Conservation (phyloP, 2,888 invertebrate genomes). For the Harmothoe impar region DNA sequence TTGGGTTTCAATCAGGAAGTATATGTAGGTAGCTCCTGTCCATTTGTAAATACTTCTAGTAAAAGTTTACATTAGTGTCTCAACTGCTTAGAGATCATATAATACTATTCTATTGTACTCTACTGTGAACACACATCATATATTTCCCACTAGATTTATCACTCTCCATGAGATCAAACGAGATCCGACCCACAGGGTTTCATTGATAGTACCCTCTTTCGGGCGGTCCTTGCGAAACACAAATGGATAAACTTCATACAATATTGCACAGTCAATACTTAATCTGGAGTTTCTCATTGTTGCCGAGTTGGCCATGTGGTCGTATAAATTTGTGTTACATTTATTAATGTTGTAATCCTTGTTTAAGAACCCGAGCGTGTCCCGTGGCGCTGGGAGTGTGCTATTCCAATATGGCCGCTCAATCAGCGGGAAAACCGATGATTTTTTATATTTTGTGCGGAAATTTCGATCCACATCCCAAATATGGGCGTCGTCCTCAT, state of each 20-base stretch:
- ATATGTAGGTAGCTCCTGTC: too few relatives aligned
- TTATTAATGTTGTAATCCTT: neutral
- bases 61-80: too few relatives aligned
- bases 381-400: neutral
- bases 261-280: neutral
- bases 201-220: neutral
- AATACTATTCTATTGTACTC: too few relatives aligned
- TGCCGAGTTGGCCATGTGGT: neutral
- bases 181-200: neutral
- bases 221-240: neutral
- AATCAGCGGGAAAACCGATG: neutral
- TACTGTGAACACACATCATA: too few relatives aligned
- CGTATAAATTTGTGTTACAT: conserved; percentile 6
- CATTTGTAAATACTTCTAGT: too few relatives aligned
- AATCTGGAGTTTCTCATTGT: neutral
- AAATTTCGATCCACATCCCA: neutral
- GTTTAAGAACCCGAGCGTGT: neutral
- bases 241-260: neutral
- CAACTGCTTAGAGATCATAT: too few relatives aligned
- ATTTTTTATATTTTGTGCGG: neutral
- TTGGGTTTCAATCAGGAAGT: too few relatives aligned
- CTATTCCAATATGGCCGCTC: neutral
- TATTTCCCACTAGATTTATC: neutral
- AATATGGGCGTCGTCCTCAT: neutral
- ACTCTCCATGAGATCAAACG: neutral